phyloP scores from a whole-genome alignment of 2,797 vertebrate species.

The Crocodylus rhombifer region DNA sequence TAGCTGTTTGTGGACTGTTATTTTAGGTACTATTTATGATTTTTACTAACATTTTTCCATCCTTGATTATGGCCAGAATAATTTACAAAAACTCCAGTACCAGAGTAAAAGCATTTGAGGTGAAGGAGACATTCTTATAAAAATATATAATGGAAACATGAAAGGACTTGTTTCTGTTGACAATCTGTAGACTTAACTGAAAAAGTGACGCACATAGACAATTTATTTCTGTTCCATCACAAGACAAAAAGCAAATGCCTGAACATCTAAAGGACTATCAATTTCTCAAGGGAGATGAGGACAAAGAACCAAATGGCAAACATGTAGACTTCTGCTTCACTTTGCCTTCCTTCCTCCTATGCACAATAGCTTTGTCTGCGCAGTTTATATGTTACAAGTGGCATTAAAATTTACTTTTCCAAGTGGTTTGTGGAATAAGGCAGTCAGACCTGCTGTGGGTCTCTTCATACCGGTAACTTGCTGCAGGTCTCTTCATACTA shows the following conservation, averaged over 20 bases:
- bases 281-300: background rate
- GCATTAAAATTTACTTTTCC: background rate
- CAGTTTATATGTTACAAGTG: background rate
- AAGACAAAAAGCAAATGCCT: background rate
- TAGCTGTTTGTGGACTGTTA: background rate
- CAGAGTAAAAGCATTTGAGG: conserved; percentile 2
- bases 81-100: background rate
- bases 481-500: background rate
- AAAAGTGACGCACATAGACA: background rate
- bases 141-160: background rate
- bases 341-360: background rate
- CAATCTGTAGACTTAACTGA: background rate
- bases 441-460: too few species aligned
- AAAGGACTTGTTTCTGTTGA: background rate
- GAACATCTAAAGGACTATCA: background rate
- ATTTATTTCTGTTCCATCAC: too few species aligned
- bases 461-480: background rate
- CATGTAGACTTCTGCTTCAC: background rate
- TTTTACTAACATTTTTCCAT: background rate
- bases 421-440: background rate
- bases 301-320: background rate
- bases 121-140: background rate
- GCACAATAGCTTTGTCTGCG: background rate
- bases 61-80: background rate
- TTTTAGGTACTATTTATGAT: background rate